Conservation (phyloP, 2,113 vertebrate species). For the Stigmatopora argus region DNA sequence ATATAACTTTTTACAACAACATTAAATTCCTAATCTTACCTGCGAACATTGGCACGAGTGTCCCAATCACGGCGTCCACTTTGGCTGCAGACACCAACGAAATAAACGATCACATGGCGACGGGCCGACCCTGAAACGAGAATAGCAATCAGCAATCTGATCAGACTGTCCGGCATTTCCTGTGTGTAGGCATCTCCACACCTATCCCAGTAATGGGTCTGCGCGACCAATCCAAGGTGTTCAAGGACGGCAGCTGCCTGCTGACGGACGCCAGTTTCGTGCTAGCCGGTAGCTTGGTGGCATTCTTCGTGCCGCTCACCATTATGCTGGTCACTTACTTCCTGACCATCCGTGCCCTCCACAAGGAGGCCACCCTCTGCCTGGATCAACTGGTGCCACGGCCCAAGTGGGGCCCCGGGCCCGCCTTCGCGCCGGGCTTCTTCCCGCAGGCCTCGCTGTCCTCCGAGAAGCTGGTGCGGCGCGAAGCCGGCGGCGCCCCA, state of each 20-base stretch:
- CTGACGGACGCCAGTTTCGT: constrained; percentile 87
- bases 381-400: constrained; percentile 79
- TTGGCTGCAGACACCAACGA: too few species aligned
- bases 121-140: too few species aligned
- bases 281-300: constrained; percentile 87
- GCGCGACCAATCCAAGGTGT: constrained; percentile 85
- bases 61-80: too few species aligned
- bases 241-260: constrained; percentile 82
- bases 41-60: neutral
- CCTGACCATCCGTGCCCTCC: constrained; percentile 86
- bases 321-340: constrained; percentile 97
- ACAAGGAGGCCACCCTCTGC: constrained; percentile 85
- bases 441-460: constrained; percentile 83
- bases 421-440: constrained; percentile 76
- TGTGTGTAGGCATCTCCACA: constrained; percentile 81
- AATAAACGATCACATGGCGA: too few species aligned
- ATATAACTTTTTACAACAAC: neutral
- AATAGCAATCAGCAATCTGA: too few species aligned
- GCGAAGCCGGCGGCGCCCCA: constrained; percentile 53
- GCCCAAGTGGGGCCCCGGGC: constrained; percentile 71
- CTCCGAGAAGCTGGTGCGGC: constrained; percentile 83
- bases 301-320: constrained; percentile 90
- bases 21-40: neutral
- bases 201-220: constrained; percentile 89
- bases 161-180: neutral